Evolutionary conservation across 2,797 vertebrate genomes (phyloP), one percentile per base, ranked within the genome.

Genomic region (Oceanodroma leucorhoa): DNA sequence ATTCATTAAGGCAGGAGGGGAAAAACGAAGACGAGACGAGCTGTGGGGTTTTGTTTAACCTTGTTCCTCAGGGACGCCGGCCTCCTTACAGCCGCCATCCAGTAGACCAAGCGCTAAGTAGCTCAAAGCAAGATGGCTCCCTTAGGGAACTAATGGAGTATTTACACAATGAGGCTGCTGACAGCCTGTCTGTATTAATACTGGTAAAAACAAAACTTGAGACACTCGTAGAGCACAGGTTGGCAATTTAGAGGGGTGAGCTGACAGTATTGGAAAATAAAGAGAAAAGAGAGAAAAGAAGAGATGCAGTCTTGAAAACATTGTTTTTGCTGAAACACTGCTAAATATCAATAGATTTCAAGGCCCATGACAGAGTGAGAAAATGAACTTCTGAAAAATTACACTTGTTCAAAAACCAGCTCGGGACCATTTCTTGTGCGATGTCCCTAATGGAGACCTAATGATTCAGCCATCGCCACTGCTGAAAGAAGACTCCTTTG

Each of bases 161-260:
- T 82, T 75, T 94, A 58, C 24, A 87, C 53, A 85, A 70, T 5
- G 72, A 94, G 78, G 72, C 36, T 79, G 75, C 61, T 80, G 85
- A 93, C 78, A 93, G 76, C 38, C 43, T 94, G 82, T 94, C 84
- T 84, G 71, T 89, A 81, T 95, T 94, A 89, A 96, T 92, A 83
- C 57, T 36, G 81, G 60, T 94, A 94, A 83, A 84, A 95, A 91
- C 55, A 93, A 89, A 91, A 92, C 80, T 50, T 78, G 85, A 92
- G 79, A 87, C 45, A 51, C 53, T 95, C 61, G 70, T 21, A 90
- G 78, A 83, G 79, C 48, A 64, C 76, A 94, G 89, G 94, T 32
- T 91, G 80, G 87, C 90, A 94, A 86, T 90, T 89, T 83, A 94
- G 65, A 91, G 51, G 64, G 57, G 78, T 0, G 24, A 90, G 73